These are phyloP conservation scores for Hecatera dysodea DNA, from an alignment of 2,888 invertebrate species.

Conservation along the genomic window DNA sequence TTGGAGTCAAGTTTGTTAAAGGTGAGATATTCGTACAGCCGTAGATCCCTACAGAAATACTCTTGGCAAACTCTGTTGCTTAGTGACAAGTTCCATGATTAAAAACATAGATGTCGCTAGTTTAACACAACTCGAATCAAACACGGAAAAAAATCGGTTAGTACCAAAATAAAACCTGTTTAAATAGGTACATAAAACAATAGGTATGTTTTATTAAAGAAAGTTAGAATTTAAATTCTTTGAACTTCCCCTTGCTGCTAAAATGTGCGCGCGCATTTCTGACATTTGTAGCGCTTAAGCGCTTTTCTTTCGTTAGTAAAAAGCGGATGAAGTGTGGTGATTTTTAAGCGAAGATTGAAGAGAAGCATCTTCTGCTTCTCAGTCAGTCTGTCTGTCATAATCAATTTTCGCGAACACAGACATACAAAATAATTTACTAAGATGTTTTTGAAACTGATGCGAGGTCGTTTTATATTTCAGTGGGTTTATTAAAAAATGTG, in stretches of 20 bases:
- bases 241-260: slow-evolving; percentile 36
- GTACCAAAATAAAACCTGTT: not conserved
- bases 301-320: slow-evolving; percentile 22
- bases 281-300: slow-evolving; percentile 55
- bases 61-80: slow-evolving; percentile 29
- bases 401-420: no score
- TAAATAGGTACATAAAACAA: not conserved
- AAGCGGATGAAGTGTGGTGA: not conserved
- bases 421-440: no score
- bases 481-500: no score
- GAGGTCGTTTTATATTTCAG: no score
- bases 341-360: not conserved
- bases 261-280: slow-evolving; percentile 64
- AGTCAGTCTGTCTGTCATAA: no score
- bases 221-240: slow-evolving; percentile 26
- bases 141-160: not conserved
- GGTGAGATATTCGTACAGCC: not conserved
- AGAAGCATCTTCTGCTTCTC: no score
- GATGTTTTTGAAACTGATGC: no score
- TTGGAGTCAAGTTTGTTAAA: not conserved
- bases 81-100: slow-evolving; percentile 6
- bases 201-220: not conserved
- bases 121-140: not conserved
- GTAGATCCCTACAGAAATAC: slow-evolving; percentile 6
- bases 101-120: slow-evolving; percentile 42